Evolutionary conservation across 2,113 vertebrate genomes (phyloP), one percentile per base, ranked within the genome.

Genomic region (Phyllostomus hastatus): DNA sequence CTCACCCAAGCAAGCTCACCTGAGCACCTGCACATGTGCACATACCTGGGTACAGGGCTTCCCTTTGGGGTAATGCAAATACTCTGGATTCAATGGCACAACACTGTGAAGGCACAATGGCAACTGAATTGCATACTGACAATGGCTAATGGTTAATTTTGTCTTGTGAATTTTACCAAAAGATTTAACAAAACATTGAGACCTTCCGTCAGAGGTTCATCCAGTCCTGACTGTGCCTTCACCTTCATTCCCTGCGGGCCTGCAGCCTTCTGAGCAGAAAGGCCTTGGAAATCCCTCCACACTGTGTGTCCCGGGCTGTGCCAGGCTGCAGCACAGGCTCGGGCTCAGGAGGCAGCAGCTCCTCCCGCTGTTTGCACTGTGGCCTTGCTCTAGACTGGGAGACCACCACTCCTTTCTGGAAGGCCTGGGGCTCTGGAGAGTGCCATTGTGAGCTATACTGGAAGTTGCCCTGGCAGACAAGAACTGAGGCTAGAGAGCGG

Each of bases 391-490:
- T 4, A 4, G 2, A 35, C 14, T 3, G 2, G 31, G 54, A 28
- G 54, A 19, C 33, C 33, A 26, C 22, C 33, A 6, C 1, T 7
- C 33, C 73, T 17, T 66, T 8, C 10, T 0, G 33, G 72, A 43
- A 43, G 4, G 43, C 50, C 57, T 31, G 24, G n/a, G 57, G 43
- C 57, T 38, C 38, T 4, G 0, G 10, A 16, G 5, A 33, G 70
- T 3, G 54, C 41, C 33, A 35, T 12, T 22, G 2, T 5, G 15
- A 0, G 4, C 72, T 35, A 12, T 0, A 4, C 15, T 8, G 5
- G 4, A 26, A 0, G 33, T 28, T 28, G 20, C 20, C 0, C 48
- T 12, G 41, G 33, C 43, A 19, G 16, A 9, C 10, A 10, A 7
- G 26, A 38, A 48, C 33, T 4, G 16, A 9, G 17, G 73, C 24